Conservation (phyloP, 2,797 vertebrate species). For the Emydoidea blandingii region DNA sequence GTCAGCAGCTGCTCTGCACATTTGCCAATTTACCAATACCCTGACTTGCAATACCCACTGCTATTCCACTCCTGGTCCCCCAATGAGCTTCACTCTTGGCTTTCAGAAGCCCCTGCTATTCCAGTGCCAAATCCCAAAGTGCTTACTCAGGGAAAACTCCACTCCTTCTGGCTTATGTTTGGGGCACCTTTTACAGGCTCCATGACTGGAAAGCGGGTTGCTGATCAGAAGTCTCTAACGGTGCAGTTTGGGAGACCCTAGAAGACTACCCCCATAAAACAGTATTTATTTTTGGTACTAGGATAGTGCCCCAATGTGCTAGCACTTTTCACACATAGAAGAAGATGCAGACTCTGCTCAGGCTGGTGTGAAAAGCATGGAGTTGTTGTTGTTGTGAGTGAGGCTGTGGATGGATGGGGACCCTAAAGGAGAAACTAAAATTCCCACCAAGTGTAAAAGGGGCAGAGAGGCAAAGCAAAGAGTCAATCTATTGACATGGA, state of each 20-base stretch:
- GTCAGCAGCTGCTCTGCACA: neutral
- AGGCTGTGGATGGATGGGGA: neutral
- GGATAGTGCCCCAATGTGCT: neutral
- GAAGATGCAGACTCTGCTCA: accelerated
- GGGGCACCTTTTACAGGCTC: neutral
- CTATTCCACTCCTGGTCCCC: neutral
- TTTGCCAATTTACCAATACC: neutral
- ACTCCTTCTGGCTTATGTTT: neutral
- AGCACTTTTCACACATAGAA: neutral
- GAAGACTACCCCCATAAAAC: neutral
- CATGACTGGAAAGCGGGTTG: neutral
- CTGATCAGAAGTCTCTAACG: neutral
- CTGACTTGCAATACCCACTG: neutral
- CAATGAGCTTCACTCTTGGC: neutral
- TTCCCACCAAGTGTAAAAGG: neutral
- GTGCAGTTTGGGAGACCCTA: neutral
- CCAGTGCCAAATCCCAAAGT: neutral
- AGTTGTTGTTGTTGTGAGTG: neutral
- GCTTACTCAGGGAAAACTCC: neutral
- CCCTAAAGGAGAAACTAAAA: neutral
- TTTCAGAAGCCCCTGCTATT: neutral
- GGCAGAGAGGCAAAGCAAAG: neutral
- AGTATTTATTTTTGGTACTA: neutral
- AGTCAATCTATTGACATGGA: neutral
- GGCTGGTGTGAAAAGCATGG: neutral